A percentile compares a stretch with the other conserved stretches of the same genome.
Conservation (phyloP, 2,113 vertebrate species). For the Geococcyx californianus region DNA sequence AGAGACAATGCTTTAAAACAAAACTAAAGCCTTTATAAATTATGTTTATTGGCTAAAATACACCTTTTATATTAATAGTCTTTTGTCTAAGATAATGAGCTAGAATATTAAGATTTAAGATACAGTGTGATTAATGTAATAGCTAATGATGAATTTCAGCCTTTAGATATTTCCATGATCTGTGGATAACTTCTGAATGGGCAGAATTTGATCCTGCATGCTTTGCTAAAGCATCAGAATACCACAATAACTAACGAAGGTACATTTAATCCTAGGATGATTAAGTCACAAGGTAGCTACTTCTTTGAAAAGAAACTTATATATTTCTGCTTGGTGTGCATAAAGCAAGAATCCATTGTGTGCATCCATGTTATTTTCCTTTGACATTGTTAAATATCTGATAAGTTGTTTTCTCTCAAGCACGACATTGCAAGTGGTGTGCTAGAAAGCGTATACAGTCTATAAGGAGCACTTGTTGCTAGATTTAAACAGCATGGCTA, state of each 20-base stretch:
- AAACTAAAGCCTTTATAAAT: constrained; percentile 26
- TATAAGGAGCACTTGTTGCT: background rate
- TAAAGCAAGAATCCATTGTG: background rate
- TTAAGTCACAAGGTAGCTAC: background rate
- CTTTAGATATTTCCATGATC: background rate
- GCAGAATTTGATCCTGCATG: background rate
- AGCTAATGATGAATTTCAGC: constrained; percentile 37
- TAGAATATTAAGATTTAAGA: constrained; percentile 52
- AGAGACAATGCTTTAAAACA: background rate
- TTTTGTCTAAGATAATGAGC: constrained; percentile 49
- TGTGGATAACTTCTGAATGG: background rate
- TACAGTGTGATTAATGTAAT: constrained; percentile 1
- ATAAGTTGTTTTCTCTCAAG: background rate
- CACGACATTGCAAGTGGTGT: background rate
- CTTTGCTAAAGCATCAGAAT: background rate
- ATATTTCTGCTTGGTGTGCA: background rate
- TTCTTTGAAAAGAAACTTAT: accelerated
- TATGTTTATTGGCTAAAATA: constrained; percentile 6
- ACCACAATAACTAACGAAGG: background rate
- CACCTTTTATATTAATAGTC: constrained; percentile 19
- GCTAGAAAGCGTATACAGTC: background rate
- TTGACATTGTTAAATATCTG: constrained; percentile 8
- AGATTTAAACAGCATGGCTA: constrained; percentile 3
- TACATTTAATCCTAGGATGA: background rate
- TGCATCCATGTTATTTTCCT: background rate